Conservation (phyloP, 2,797 vertebrate genomes). For the Limnodromus scolopaceus region DNA sequence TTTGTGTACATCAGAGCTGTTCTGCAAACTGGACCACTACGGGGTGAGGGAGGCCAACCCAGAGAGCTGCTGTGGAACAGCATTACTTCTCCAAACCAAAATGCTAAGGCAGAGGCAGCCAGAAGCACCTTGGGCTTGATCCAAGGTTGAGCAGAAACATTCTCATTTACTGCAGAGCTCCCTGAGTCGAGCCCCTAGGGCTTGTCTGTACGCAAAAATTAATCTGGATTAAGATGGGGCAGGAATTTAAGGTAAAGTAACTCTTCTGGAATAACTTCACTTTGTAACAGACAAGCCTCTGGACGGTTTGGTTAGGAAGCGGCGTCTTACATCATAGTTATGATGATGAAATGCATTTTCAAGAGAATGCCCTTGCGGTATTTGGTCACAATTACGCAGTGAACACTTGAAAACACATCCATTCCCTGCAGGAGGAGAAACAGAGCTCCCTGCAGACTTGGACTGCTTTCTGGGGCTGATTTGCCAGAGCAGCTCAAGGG, state of each 20-base stretch:
- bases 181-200: slow-evolving; percentile 23
- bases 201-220: slow-evolving; percentile 38
- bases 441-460: not conserved
- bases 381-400: not conserved
- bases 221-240: slow-evolving; percentile 50
- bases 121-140: not conserved
- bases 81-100: not conserved
- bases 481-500: not conserved
- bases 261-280: slow-evolving; percentile 29
- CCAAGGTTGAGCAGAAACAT: not conserved
- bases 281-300: not conserved
- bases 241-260: not conserved
- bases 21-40: not conserved
- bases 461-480: not conserved
- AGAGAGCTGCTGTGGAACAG: not conserved
- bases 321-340: not conserved
- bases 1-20: not conserved
- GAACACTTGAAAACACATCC: slow-evolving; percentile 6
- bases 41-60: not conserved
- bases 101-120: not conserved
- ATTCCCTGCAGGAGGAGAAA: slow-evolving; percentile 21
- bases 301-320: not conserved
- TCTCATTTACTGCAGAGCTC: not conserved
- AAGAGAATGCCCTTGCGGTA: slow-evolving; percentile 24
- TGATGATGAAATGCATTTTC: slow-evolving; percentile 46